Evolutionary conservation across 2,797 vertebrate species (phyloP).

Genomic region (Pyrocephalus nanus): DNA sequence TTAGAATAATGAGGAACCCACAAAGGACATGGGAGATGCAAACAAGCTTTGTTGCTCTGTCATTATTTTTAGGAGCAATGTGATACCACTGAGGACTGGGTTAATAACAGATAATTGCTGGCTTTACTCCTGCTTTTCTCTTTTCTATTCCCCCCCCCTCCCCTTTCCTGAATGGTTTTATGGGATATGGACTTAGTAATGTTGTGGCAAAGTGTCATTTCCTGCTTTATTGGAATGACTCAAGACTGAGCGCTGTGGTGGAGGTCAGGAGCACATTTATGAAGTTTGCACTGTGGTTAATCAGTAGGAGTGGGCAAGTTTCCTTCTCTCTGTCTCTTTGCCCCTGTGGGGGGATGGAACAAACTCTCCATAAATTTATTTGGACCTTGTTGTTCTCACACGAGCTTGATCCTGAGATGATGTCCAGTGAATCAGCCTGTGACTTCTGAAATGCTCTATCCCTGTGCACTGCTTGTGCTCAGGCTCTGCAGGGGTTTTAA

Average conservation of each 20-base stretch:
- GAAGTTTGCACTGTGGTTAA: constrained; percentile 71
- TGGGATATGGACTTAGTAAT: constrained; percentile 69
- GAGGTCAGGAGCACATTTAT: constrained; percentile 65
- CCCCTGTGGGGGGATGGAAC: background rate
- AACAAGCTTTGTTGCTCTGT: constrained; percentile 54
- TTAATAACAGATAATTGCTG: constrained; percentile 62
- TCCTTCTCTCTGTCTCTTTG: background rate
- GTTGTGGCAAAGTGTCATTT: constrained; percentile 69
- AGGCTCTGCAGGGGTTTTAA: background rate
- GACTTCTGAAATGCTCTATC: background rate
- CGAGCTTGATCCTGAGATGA: background rate
- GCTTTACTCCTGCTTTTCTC: constrained; percentile 32
- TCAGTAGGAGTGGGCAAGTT: constrained; percentile 55
- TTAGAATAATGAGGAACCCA: constrained; percentile 43
- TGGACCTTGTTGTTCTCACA: background rate
- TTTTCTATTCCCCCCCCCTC: background rate
- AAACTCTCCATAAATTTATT: background rate
- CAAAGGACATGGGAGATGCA: constrained; percentile 15
- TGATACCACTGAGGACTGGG: constrained; percentile 12
- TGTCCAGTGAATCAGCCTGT: background rate
- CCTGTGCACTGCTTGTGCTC: background rate
- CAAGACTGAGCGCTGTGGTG: background rate
- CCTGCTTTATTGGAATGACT: constrained; percentile 68
- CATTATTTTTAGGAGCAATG: constrained; percentile 57
- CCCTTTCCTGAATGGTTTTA: constrained; percentile 53